Percentiles rank a stretch among this genome's conserved stretches.
Evolutionary conservation across 2,888 invertebrate species (phyloP).

Genomic region (Prenolepis imparis): DNA sequence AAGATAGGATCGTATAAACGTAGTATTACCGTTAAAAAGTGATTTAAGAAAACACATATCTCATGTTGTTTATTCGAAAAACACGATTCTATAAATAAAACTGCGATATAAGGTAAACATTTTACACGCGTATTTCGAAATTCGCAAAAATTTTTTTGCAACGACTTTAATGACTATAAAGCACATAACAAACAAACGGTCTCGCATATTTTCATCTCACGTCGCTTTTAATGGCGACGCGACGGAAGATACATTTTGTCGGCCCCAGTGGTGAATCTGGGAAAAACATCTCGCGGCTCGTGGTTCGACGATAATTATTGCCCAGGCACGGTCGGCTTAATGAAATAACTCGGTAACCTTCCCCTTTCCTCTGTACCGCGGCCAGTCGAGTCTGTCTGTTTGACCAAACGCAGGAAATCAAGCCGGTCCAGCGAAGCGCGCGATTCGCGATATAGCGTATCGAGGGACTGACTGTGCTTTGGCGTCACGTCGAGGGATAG

Average conservation of each 20-base stretch:
- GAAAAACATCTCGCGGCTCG: conserved; percentile 55
- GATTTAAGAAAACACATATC: not conserved
- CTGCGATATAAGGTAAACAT: not conserved
- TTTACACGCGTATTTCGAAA: not conserved
- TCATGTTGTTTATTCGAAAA: not conserved
- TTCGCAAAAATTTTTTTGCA: not conserved
- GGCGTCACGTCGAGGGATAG: conserved; percentile 61
- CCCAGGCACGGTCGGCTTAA: conserved; percentile 67
- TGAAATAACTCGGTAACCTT: conserved; percentile 75
- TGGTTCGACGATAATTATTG: conserved; percentile 72
- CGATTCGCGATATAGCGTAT: conserved; percentile 68
- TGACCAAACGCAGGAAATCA: conserved; percentile 80
- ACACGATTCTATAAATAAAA: not conserved
- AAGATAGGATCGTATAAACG: not conserved
- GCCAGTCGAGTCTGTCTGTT: conserved; percentile 73
- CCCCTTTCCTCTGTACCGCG: conserved; percentile 47
- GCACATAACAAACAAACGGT: not conserved
- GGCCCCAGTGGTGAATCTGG: conserved; percentile 53
- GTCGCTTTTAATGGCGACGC: conserved; percentile 40
- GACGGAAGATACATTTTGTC: conserved; percentile 56
- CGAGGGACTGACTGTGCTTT: conserved; percentile 59
- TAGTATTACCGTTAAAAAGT: not conserved
- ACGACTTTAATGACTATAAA: conserved; percentile 18
- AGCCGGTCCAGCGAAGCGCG: conserved; percentile 67
- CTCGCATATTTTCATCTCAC: conserved; percentile 31